Base-by-base conservation (phyloP, 2,888 invertebrate species). In the Omphaloscelis lunosa region DNA sequence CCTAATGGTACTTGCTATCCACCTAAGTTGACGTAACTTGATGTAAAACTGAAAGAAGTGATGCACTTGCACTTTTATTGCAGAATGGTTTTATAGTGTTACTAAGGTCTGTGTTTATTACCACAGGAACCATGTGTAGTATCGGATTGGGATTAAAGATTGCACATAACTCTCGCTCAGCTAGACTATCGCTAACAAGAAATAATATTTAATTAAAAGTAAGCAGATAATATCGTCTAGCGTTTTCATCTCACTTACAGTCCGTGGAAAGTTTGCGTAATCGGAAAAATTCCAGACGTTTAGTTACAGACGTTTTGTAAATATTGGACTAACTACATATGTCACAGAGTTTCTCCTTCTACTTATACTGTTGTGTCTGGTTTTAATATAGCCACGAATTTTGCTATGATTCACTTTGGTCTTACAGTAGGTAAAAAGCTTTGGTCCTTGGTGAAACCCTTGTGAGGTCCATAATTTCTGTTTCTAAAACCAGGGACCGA, bases 261-360 rank as follows among this genome's bases (percentile, higher is more conserved):
- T 41, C 20, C 23, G n/a, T 45, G 66, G 53, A 73, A 74, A 75
- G 58, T 76, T 79, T 82, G 51, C 63, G 56, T 68, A 58, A 45
- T 76, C 56, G 58, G 82, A 76, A 82, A 82, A 58, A 63, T 53
- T 68, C 77, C 79, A 68, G 17, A 27, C 45, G 61, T 61, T 56
- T 34, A 48, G 59, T 51, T 66, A 45, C 77, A 66, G 66, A 62
- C 74, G 75, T 51, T 79, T 67, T 75, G 62, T 65, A 70, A 70
- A 80, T 77, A 77, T 80, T 77, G 39, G 34, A 45, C 51, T 51
- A 23, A 63, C 51, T 51, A 58, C 23, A 51, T 39, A 56, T 82
- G 56, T 56, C n/a, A 56, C 39, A 6, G 8, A 27, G 53, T 62
- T 74, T 61, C n/a, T 62, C 20, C 15, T 23, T 29, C 12, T 48